Conservation (phyloP, 2,113 vertebrate genomes). For the Excalfactoria chinensis region DNA sequence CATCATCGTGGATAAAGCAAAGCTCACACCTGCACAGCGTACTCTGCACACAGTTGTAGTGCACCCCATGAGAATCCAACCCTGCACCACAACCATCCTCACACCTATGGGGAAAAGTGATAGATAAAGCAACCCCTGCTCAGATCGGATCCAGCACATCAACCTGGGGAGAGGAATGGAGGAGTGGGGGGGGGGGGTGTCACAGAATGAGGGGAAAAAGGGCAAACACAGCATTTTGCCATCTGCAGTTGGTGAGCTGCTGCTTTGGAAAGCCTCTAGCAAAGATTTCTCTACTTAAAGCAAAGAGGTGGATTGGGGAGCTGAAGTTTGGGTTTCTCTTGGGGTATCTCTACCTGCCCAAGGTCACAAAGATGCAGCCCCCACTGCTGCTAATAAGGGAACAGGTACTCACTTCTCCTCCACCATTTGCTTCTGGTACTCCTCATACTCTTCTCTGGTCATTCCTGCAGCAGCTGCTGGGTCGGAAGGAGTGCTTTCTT, state of each 20-base stretch:
- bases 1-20: background rate
- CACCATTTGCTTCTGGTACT: constrained; percentile 96
- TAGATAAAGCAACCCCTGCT: background rate
- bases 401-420: constrained; percentile 95
- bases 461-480: constrained; percentile 93
- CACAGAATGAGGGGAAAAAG: background rate
- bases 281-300: background rate
- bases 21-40: background rate
- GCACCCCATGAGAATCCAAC: background rate
- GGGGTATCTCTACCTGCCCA: background rate
- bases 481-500: constrained; percentile 86
- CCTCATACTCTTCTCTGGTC: constrained; percentile 96
- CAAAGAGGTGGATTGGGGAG: background rate
- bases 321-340: background rate
- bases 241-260: background rate
- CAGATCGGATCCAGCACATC: background rate
- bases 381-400: background rate
- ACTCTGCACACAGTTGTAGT: background rate
- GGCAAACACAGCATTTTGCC: background rate
- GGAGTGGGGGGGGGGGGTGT: background rate
- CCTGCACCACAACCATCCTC: background rate
- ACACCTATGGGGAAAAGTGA: background rate
- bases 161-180: background rate
- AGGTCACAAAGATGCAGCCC: background rate
- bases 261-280: background rate